Base-by-base conservation (phyloP, 1,140 invertebrate species). In the Apis florea region DNA sequence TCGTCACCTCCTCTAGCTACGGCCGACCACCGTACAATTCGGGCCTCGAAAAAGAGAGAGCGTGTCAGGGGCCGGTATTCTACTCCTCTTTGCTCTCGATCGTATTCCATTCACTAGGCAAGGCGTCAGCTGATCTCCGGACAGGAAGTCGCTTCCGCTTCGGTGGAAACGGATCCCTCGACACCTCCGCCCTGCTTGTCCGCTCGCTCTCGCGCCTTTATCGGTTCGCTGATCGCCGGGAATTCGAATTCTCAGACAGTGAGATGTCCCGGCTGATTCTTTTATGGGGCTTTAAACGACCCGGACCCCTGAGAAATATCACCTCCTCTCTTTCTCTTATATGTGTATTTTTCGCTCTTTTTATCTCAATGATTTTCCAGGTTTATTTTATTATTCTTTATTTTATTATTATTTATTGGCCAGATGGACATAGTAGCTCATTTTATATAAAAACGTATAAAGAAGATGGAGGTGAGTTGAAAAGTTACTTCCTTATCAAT, bases 111-210 rank as follows among this genome's bases (percentile, higher is more conserved):
- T 88, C 86, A 88, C 79, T 67, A 64, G 56, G 76, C 83, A 79
- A 83, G 69, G 68, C 87, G 72, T 87, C 87, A 87, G 87, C 87
- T 87, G 87, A 89, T 88, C 79, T 75, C 61, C 66, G 51, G 73
- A 47, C 86, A 78, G 71, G 75, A 87, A 88, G 76, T 73, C 31
- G 69, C 75, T 80, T 85, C 86, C 86, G 83, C 73, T 74, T 83
- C 75, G 61, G 21, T 67, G 82, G 66, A 79, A 80, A 88, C 72
- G 26, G 64, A 82, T 67, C 66, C 71, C 69, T 58, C 79, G 78
- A 84, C 82, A 71, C 69, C 78, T 70, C 56, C 19, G 47, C 67
- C n/a, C 67, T 31, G 56, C 19, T 19, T 10, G 2, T 1, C 19
- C 9, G 9, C 75, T 31, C 47, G 9, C 51, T 21, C 70, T 13